These are phyloP conservation scores for Callipepla californica DNA, from an alignment of 2,113 vertebrate genomes.

Conservation along the genomic window DNA sequence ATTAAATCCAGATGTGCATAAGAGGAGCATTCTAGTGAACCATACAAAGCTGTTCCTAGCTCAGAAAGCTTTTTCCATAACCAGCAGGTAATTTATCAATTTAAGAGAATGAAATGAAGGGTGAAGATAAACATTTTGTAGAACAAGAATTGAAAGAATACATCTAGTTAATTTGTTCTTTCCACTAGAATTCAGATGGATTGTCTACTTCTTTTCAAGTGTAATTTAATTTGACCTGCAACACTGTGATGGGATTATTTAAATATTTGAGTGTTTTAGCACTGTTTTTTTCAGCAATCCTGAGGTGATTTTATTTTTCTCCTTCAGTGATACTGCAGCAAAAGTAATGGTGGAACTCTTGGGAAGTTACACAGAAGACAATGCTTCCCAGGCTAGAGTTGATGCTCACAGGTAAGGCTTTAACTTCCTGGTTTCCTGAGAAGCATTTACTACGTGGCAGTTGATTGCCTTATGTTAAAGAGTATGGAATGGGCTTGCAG, in stretches of 20 bases:
- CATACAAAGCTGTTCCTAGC: constrained; percentile 36
- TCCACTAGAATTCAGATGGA: constrained; percentile 42
- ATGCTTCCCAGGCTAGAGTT: constrained; percentile 95
- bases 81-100: constrained; percentile 60
- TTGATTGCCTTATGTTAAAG: accelerated
- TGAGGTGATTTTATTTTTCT: constrained; percentile 25
- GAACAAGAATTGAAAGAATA: constrained; percentile 59
- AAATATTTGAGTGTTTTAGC: constrained; percentile 47
- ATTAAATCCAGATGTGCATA: constrained; percentile 65
- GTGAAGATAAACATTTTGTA: constrained; percentile 72
- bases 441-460: background rate
- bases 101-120: constrained; percentile 73
- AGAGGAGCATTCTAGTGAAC: constrained; percentile 58
- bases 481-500: accelerated
- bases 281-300: constrained; percentile 1
- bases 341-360: constrained; percentile 98
- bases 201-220: constrained; percentile 49
- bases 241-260: constrained; percentile 32
- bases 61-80: constrained; percentile 66
- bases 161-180: constrained; percentile 48
- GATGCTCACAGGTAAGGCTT: constrained; percentile 92
- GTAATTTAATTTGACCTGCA: constrained; percentile 57
- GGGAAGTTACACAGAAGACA: constrained; percentile 98
- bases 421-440: background rate
- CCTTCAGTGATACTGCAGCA: constrained; percentile 90